Conservation (phyloP, 2,113 vertebrate genomes). For the Alosa alosa region DNA sequence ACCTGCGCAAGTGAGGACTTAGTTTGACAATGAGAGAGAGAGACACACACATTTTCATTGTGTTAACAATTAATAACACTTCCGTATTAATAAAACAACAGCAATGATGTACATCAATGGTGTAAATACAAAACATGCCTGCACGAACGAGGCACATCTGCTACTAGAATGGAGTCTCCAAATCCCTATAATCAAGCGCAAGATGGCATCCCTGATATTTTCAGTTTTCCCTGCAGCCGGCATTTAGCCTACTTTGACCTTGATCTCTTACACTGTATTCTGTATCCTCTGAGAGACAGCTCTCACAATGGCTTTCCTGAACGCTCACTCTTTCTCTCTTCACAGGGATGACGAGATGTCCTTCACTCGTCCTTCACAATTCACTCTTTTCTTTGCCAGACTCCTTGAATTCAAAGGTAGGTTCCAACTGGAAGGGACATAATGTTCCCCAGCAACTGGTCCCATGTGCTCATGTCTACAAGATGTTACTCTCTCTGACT, state of each 20-base stretch:
- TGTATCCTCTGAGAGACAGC: conserved; percentile 31
- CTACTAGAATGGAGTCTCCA: background rate
- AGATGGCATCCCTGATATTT: conserved; percentile 32
- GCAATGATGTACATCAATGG: background rate
- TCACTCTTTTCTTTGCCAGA: conserved; percentile 8
- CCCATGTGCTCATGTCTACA: background rate
- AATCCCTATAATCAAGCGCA: background rate
- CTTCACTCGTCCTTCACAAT: background rate
- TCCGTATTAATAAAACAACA: background rate
- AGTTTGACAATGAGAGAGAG: background rate
- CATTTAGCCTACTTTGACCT: conserved; percentile 46
- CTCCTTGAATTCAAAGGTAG: conserved; percentile 4
- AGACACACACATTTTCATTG: background rate
- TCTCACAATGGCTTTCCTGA: conserved; percentile 2
- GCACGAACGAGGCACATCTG: background rate
- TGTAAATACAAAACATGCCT: background rate
- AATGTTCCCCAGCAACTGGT: background rate
- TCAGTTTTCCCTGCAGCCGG: background rate
- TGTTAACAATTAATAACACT: background rate
- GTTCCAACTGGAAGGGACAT: background rate
- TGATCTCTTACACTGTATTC: conserved; percentile 50
- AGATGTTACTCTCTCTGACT: background rate
- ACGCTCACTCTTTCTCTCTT: background rate
- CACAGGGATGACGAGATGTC: background rate
- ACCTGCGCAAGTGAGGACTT: background rate